Base-by-base conservation (phyloP, 1,140 invertebrate species). In the Helicoverpa zea region DNA sequence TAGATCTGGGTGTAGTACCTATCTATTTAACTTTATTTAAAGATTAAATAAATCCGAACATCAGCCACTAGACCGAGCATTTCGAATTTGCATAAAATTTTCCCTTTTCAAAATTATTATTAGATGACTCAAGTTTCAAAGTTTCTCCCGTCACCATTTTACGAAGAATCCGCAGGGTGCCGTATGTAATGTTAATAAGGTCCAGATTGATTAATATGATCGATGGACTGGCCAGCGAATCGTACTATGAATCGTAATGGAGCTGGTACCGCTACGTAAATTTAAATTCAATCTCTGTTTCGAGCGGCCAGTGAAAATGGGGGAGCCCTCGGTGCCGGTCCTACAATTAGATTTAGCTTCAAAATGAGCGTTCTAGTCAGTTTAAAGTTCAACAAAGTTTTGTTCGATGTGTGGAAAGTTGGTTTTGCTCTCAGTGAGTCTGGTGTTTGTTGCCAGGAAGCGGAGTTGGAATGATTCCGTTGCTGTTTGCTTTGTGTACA, bases 301-400 rank as follows among this genome's bases (percentile, higher is more conserved):
- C 85, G 81, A 77, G 63, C 84, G 86, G 86, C 81, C 91, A 94
- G 92, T 94, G 92, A 94, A 93, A 94, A 94, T 94, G 93, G 91
- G 89, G 87, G 83, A 90, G 88, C 89, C 87, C 84, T 92, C 81
- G 83, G 81, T 81, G 89, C 79, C 89, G 90, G 93, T 91, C 87
- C 83, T 89, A 83, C 88, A 88, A 89, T 89, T 90, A 87, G 89
- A 90, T 88, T 90, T 92, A 89, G 87, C 89, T 87, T 83, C 88
- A 94, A 94, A 94, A 94, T 94, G 92, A 93, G 83, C 86, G 87
- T 89, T 88, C 87, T 86, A 87, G 89, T 85, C 81, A 86, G 88
- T 90, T 90, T 88, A 85, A 91, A 91, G 85, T 89, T 87, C 85
- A 82, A 79, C 81, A 89, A 87, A 91, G 88, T 91, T 90, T 88